phyloP scores from a whole-genome alignment of 2,113 vertebrate species.

The Istiophorus platypterus region DNA sequence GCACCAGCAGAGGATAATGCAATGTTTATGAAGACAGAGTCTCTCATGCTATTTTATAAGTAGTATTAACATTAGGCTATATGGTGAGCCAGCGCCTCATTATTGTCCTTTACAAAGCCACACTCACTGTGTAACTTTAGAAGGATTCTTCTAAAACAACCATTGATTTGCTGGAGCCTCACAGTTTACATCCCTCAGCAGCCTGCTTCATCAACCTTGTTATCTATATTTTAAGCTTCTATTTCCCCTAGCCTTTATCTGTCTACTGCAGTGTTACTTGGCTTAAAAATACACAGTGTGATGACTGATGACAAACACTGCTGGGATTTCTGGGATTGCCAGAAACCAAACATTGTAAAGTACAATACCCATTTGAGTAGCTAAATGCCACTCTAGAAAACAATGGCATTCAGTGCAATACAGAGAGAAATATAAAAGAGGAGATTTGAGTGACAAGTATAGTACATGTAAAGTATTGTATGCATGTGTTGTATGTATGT shows the following conservation, averaged over 20 bases:
- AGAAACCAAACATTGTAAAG: conserved; percentile 30
- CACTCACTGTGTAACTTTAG: conserved; percentile 17
- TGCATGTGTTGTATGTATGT: not conserved
- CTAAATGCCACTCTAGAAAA: conserved; percentile 13
- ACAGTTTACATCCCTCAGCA: not conserved
- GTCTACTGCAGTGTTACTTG: conserved; percentile 13
- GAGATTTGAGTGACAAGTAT: not conserved
- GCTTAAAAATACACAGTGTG: conserved; percentile 17
- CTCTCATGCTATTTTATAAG: conserved; percentile 8
- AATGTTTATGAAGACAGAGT: conserved; percentile 14
- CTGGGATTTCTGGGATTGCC: conserved; percentile 16
- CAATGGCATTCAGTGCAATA: conserved; percentile 12
- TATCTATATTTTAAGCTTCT: conserved; percentile 44
- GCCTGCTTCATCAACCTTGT: conserved; percentile 17
- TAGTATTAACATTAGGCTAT: not conserved
- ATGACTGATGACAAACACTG: conserved; percentile 25
- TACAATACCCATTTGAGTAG: conserved; percentile 10
- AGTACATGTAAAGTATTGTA: not conserved
- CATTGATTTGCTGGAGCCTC: conserved; percentile 10
- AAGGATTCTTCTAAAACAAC: conserved; percentile 4
- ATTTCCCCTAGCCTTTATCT: conserved; percentile 33
- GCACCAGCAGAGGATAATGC: conserved; percentile 33
- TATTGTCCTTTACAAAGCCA: conserved; percentile 21
- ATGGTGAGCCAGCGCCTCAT: conserved; percentile 13
- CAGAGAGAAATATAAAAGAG: conserved; percentile 13